Evolutionary conservation across 2,797 vertebrate genomes (phyloP), one percentile per base, ranked within the genome.

Genomic region (Thalassophryne amazonica): DNA sequence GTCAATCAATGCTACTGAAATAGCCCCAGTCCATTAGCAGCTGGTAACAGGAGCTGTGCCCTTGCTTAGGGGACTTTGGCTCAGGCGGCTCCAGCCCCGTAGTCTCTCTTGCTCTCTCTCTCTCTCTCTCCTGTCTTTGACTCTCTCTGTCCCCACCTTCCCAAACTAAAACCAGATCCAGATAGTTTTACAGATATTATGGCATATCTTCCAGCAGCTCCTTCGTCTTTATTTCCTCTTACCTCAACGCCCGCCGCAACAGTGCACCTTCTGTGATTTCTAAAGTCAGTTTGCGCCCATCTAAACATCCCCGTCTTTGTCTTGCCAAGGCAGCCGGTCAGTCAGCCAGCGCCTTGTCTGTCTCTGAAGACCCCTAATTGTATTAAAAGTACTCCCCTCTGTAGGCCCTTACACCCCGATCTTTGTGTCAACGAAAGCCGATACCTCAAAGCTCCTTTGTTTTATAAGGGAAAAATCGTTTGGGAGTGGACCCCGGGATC

Each of bases 1-100:
- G 89, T 92, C 88, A 90, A 89, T 91, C 90, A 91, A 91, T 91
- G 89, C 86, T 83, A 90, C 89, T 86, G 89, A 91, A 91, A 91
- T 91, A 92, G 86, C 89, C 78, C 66, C 83, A 81, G 86, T 89
- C 90, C 90, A 92, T 91, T 92, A 92, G 88, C 83, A 88, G 84
- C 60, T 69, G 69, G 89, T 90, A 92, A 92, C 89, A 86, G 83
- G 88, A 92, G 89, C 86, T 87, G 78, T 88, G 88, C 78, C 90
- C 90, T 92, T 91, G 89, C 84, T 85, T 86, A 73, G 83, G 86
- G 86, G 86, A 87, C 83, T 87, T 73, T 83, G 78, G 81, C 80
- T 81, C 76, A 63, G 78, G 70, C 72, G 76, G 85, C 86, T 88
- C 81, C 81, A 80, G 86, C 87, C 76, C 80, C 65, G 18, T 1